These are phyloP conservation scores for Ciconia nigra DNA, from an alignment of 2,797 vertebrate genomes.

Conservation along the genomic window DNA sequence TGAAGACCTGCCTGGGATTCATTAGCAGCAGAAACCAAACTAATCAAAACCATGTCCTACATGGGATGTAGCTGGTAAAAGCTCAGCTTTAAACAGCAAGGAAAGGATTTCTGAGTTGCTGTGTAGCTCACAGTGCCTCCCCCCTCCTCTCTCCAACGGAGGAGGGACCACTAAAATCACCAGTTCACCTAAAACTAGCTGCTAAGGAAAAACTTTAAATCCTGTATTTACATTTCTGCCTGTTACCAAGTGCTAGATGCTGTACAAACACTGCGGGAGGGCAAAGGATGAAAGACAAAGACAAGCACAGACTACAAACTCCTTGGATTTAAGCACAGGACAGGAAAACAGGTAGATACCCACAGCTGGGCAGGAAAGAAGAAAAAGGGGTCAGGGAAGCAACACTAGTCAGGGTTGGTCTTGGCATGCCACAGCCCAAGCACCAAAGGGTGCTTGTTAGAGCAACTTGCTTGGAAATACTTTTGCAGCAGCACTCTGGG, in stretches of 20 bases:
- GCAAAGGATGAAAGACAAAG: background rate
- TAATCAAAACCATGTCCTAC: background rate
- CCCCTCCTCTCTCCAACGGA: background rate
- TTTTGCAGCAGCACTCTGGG: background rate
- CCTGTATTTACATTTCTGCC: background rate
- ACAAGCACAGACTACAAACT: background rate
- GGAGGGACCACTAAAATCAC: background rate
- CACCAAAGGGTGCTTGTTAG: background rate
- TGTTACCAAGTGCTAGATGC: background rate
- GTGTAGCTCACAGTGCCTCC: background rate
- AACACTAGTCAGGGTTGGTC: background rate
- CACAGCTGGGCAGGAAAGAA: background rate
- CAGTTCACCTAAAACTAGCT: background rate
- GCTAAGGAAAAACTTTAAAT: background rate
- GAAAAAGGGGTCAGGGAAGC: background rate
- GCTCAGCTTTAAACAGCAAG: background rate
- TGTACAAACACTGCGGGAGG: background rate
- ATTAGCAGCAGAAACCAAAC: background rate
- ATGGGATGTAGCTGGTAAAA: background rate
- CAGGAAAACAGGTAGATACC: background rate
- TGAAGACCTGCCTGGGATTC: background rate
- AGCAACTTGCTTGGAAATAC: background rate
- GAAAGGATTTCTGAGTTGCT: background rate
- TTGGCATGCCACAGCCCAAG: background rate
- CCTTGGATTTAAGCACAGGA: background rate